Base-by-base conservation (phyloP, 2,888 invertebrate genomes). In the Heliconius sara region DNA sequence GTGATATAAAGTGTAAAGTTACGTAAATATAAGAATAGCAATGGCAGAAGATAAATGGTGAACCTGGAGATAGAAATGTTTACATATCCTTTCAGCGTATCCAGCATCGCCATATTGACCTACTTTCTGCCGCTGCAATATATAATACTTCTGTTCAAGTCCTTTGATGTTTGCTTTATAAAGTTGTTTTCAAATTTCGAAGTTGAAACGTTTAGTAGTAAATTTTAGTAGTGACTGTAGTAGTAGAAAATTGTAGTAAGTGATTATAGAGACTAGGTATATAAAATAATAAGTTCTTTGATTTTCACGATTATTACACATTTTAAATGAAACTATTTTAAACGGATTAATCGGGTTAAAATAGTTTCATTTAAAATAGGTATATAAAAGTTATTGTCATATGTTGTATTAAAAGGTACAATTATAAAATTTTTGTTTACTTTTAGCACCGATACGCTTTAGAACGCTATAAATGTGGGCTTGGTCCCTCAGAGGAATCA, bases 101-200 rank as follows among this genome's bases (percentile, higher is more conserved):
- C 57, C n/a, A 73, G 73, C 60, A 57, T 57, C 72, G 52, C 57
- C 57, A 57, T 73, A 34, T 73, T 73, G 73, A 73, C 73, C 73
- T 73, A 73, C 60, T 73, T 73, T 39, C 16, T 30, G 13, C 12
- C 60, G 16, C n/a, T 34, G 34, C 30, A n/a, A 57, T 30, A 60
- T n/a, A 60, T 60, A 60, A 30, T 60, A 73, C 73, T 34, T 73
- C 60, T n/a, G 57, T 73, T 60, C 22, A 7, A 57, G 68, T 68
- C 68, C 43, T 68, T 68, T 43, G 5, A 57, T 72, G 22, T 57
- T 72, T 72, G 13, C n/a, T 72, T 57, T 72, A 30, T 5, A 72
- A 30, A 30, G 52, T 52, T 10, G 57, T 72, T 57, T n/a, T 52
- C 22, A 52, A 72, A 39, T 10, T 72, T 47, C 22, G 34, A 72